Evolutionary conservation across 2,113 vertebrate species (phyloP), one percentile per base, ranked within the genome.

Genomic region (Porphyrio hochstetteri): DNA sequence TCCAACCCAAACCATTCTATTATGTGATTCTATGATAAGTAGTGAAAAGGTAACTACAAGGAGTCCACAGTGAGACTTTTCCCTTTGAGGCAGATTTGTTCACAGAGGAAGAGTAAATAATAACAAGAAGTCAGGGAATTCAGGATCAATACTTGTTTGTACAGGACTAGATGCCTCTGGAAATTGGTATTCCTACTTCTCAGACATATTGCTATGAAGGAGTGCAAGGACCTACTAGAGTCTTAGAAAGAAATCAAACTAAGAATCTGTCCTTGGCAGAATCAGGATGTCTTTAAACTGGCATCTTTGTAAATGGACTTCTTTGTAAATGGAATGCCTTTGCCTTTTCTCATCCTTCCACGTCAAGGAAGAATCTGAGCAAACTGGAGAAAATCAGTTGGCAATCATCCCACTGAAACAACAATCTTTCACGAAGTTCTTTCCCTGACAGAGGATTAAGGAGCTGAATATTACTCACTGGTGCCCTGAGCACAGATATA

Each of bases 401-500:
- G 78, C 36, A 93, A 74, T 67, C 88, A 88, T 77, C 15, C 36
- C 46, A 77, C 79, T 74, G 56, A 92, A 80, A 59, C 61, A 90
- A 57, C 50, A 61, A 67, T 53, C 59, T 92, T 91, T 86, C 59
- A 86, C 33, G 42, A 87, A 86, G 42, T 90, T 93, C 71, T 82
- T 82, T 76, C 75, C 91, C 55, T 86, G 25, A 36, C 52, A 86
- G 82, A 77, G 31, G 55, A 93, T 56, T 77, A 92, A 56, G 72
- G 60, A 94, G 42, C 36, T 78, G 53, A 75, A n/a, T 48, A 89
- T 88, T 93, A 92, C 44, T 95, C 88, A 93, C 77, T 71, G 52
- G 68, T 88, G 86, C 60, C 90, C 88, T 0, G 1, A 94, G 40
- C 50, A 79, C 3, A 4, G 77, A 79, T 72, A 76, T 11, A 94